Conservation (phyloP, 2,113 vertebrate species). For the Microtus ochrogaster region DNA sequence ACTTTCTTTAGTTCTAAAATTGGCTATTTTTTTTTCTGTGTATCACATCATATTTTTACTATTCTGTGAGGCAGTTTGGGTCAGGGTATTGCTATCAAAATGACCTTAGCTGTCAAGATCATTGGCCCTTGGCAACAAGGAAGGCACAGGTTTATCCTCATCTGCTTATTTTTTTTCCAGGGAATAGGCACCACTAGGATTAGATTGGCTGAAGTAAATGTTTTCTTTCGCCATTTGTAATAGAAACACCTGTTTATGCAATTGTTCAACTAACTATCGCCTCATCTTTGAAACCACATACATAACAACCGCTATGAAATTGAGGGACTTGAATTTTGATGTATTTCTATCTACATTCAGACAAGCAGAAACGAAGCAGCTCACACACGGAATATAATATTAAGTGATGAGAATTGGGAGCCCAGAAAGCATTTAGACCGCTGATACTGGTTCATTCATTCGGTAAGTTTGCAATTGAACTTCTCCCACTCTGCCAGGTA, state of each 20-base stretch:
- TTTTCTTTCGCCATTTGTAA: not conserved
- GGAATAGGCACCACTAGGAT: not conserved
- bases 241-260: not conserved
- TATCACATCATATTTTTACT: not conserved
- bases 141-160: not conserved
- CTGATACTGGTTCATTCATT: not conserved
- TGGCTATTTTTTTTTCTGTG: not conserved
- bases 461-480: not conserved
- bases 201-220: not conserved
- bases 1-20: not conserved
- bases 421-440: not conserved
- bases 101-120: not conserved
- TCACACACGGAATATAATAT: not conserved
- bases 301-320: constrained; percentile 13
- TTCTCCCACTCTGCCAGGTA: not conserved
- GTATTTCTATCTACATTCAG: not conserved
- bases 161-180: not conserved
- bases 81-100: not conserved
- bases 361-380: not conserved
- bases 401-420: not conserved
- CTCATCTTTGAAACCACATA: not conserved
- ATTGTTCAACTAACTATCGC: not conserved
- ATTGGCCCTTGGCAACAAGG: not conserved
- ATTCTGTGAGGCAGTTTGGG: not conserved
- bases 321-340: not conserved